These are phyloP conservation scores for Steinernema scapterisci DNA, from an alignment of 2,888 invertebrate genomes.

Conservation along the genomic window DNA sequence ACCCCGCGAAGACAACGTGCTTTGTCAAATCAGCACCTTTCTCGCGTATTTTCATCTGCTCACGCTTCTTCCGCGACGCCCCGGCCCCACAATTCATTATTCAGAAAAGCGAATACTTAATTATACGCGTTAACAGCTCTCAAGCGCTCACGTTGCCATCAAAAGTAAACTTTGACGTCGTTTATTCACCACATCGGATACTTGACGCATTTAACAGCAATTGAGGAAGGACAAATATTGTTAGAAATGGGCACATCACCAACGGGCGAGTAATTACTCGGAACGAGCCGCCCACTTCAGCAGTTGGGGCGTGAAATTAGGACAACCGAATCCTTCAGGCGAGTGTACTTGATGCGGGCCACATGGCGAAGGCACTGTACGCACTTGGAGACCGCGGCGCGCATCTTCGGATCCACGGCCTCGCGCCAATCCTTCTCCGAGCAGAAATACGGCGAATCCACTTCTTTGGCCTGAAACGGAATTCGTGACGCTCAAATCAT, in stretches of 20 bases:
- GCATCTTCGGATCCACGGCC: background rate
- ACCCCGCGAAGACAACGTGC: background rate
- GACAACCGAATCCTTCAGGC: slow-evolving; percentile 18
- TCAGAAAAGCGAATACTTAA: slow-evolving; percentile 29
- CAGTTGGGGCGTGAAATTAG: background rate
- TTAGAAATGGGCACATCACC: background rate
- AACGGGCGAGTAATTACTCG: background rate
- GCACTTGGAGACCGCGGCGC: background rate
- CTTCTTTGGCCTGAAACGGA: background rate
- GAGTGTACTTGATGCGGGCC: slow-evolving; percentile 6
- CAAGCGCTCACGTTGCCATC: background rate
- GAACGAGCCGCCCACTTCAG: slow-evolving; percentile 6
- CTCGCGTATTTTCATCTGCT: slow-evolving; percentile 11
- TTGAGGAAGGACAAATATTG: background rate
- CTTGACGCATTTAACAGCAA: background rate
- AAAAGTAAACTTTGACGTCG: slow-evolving; percentile 23
- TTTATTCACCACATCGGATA: background rate
- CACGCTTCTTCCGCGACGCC: background rate
- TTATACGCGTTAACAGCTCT: slow-evolving; percentile 28
- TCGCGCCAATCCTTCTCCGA: background rate
- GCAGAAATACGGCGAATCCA: slow-evolving; percentile 3
- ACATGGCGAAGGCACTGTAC: slow-evolving; percentile 4
- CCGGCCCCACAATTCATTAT: slow-evolving; percentile 27
- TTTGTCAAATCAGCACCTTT: slow-evolving; percentile 22
- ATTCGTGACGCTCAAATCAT: background rate